phyloP scores from a whole-genome alignment of 2,113 vertebrate species.

The Takifugu bimaculatus region DNA sequence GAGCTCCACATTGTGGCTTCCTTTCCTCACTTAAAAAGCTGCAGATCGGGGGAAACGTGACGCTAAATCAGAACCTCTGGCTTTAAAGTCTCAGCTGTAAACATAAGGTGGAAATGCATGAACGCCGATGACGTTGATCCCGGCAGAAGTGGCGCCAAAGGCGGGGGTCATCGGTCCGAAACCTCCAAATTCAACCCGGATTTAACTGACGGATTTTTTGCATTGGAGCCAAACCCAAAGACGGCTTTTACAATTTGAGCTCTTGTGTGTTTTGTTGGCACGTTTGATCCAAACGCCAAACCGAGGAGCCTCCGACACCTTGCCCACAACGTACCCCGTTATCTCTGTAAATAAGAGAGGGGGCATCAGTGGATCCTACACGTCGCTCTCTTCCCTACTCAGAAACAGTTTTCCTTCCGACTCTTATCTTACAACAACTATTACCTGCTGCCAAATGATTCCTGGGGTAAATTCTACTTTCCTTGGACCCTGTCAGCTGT shows the following conservation, averaged over 20 bases:
- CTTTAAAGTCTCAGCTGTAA: too few species aligned
- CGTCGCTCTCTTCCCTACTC: conserved; percentile 5
- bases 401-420: conserved; percentile 21
- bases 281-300: neutral
- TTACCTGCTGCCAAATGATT: conserved; percentile 8
- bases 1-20: neutral
- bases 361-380: conserved; percentile 24
- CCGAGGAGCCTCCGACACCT: neutral
- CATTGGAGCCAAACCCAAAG: too few species aligned
- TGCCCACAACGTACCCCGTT: conserved; percentile 14
- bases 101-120: too few species aligned
- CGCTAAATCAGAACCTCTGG: too few species aligned
- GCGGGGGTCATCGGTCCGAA: too few species aligned
- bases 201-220: too few species aligned
- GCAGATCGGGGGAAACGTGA: too few species aligned
- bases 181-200: too few species aligned
- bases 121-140: too few species aligned
- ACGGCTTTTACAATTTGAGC: too few species aligned
- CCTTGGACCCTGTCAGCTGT: conserved; percentile 26
- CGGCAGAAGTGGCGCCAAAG: too few species aligned
- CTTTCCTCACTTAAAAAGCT: too few species aligned
- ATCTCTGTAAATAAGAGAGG: conserved; percentile 12
- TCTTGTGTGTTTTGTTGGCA: neutral
- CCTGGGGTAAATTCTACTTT: conserved; percentile 26
- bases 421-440: conserved; percentile 26